A percentile compares a stretch with the other conserved stretches of the same genome.
phyloP scores from a whole-genome alignment of 2,888 invertebrate species.

The Choristoneura rosaceana region DNA sequence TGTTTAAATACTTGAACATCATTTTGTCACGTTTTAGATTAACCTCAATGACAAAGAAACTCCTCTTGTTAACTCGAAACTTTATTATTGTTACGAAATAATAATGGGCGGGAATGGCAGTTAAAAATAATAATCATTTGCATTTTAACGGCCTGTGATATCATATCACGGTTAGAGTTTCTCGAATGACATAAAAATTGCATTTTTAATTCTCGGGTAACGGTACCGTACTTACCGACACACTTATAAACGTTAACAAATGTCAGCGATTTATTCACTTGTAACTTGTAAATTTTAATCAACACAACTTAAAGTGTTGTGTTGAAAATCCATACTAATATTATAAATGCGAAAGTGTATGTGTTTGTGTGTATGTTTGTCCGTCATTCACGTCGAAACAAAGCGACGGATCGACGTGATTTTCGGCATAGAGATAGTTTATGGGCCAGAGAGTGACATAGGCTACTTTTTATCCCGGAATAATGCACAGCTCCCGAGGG shows the following conservation, averaged over 20 bases:
- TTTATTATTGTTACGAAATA: constrained; percentile 18
- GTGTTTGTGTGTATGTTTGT: too few species aligned
- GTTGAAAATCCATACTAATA: too few species aligned
- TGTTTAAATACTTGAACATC: not conserved
- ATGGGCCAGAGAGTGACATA: too few species aligned
- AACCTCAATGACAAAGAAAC: not conserved
- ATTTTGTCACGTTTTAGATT: constrained; percentile 6
- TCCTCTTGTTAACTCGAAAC: not conserved
- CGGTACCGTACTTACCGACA: not conserved
- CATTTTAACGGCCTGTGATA: not conserved
- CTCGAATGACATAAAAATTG: constrained; percentile 1
- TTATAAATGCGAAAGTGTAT: too few species aligned
- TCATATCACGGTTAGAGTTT: not conserved
- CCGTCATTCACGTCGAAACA: too few species aligned
- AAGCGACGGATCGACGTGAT: too few species aligned
- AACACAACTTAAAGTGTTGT: too few species aligned
- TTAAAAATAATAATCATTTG: constrained; percentile 1
- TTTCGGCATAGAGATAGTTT: too few species aligned
- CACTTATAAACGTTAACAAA: not conserved
- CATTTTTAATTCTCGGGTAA: not conserved
- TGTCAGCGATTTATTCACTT: not conserved
- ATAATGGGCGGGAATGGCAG: not conserved
- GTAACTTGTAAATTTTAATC: too few species aligned
- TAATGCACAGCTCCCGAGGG: too few species aligned
- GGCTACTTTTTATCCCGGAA: too few species aligned